phyloP scores from a whole-genome alignment of 2,888 invertebrate genomes.

The Drosophila conformis region DNA sequence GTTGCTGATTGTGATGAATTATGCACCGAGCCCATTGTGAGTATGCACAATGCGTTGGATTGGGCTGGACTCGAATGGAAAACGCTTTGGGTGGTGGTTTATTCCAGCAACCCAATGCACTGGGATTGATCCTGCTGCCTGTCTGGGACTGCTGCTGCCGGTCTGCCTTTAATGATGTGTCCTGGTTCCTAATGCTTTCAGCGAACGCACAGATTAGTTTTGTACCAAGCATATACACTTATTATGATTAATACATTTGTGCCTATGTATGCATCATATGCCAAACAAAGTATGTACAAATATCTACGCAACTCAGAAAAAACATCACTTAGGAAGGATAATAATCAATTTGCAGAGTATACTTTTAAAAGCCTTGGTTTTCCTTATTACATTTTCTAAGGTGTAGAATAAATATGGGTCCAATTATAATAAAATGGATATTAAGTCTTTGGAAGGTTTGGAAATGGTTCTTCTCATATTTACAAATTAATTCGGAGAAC shows the following conservation, averaged over 20 bases:
- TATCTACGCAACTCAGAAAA: background rate
- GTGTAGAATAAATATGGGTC: no score
- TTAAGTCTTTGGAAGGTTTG: background rate
- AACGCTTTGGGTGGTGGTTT: slow-evolving; percentile 23
- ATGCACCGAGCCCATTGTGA: slow-evolving; percentile 64
- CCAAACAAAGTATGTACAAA: background rate
- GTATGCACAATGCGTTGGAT: background rate
- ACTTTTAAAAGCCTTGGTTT: background rate
- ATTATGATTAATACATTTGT: slow-evolving; percentile 45
- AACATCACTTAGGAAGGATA: background rate
- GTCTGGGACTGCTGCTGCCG: slow-evolving; percentile 5
- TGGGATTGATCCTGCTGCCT: background rate
- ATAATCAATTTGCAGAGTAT: background rate
- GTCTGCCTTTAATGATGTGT: slow-evolving; percentile 68
- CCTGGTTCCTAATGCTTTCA: slow-evolving; percentile 75
- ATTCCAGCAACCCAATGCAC: background rate
- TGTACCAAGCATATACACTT: slow-evolving; percentile 1
- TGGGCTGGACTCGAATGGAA: background rate
- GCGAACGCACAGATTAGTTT: slow-evolving; percentile 55
- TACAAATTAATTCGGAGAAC: background rate
- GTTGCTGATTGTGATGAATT: slow-evolving; percentile 76
- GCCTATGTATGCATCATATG: slow-evolving; percentile 9
- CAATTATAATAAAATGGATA: no score
- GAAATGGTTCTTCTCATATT: background rate
- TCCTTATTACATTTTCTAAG: background rate